Base-by-base conservation (phyloP, 2,888 invertebrate species). In the Latheticus oryzae region DNA sequence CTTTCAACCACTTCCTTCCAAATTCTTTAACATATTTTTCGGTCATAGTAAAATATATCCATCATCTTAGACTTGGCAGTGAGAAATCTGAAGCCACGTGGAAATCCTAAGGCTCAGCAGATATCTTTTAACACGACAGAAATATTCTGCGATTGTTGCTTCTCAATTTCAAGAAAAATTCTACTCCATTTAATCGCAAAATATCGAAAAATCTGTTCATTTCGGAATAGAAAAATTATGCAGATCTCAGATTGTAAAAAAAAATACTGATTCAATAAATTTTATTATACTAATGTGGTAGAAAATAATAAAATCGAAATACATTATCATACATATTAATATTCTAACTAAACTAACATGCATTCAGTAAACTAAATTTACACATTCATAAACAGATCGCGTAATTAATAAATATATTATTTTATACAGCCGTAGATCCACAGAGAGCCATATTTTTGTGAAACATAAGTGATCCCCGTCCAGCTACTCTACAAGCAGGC, bases 381-480 rank as follows among this genome's bases (percentile, higher is more conserved):
- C 67, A 73, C 73, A 75, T 71, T 73, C 73, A 73, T 74, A 71
- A 73, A 75, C 72, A 74, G 72, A 76, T 75, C 75, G 74, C 72
- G 71, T 74, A 73, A 74, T n/a, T 75, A 76, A 73, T 72, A 71
- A 69, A 71, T 73, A 75, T 71, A 75, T 75, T 75, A n/a, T n/a
- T n/a, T n/a, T n/a, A 75, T 78, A 78, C 78, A 78, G 77, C 77
- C 77, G 76, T 73, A 73, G 69, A 73, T 73, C 71, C 73, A 75
- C 74, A 76, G 68, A 72, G 72, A 72, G 72, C 72, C 70, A 72
- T 72, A 72, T 69, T 66, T 61, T 56, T 67, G 63, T 70, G 73
- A 76, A n/a, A 75, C 72, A 72, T 73, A 76, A 77, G 77, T 78
- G 79, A 78, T 79, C 79, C 79, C 79, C 79, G 75, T 78, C 79